Evolutionary conservation across 2,888 invertebrate species (phyloP).

Genomic region (Odontocerum albicorne): DNA sequence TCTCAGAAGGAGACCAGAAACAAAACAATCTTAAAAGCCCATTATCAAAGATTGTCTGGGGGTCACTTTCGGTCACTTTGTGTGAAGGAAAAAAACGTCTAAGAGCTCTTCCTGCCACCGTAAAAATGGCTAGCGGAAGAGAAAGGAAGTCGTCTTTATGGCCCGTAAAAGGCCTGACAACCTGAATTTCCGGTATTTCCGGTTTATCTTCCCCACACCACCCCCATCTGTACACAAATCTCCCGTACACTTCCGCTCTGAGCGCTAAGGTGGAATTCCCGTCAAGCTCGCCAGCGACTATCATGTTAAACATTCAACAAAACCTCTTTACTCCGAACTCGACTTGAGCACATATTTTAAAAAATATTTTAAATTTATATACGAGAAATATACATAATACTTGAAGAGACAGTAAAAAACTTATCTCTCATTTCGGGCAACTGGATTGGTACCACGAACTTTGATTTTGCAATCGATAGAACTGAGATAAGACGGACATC

Average conservation of each 20-base stretch:
- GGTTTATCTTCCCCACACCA: slow-evolving; percentile 7
- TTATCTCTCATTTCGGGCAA: too few relatives aligned
- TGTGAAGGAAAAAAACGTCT: slow-evolving; percentile 2
- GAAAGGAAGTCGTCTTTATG: slow-evolving; percentile 28
- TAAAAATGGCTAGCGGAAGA: slow-evolving; percentile 21
- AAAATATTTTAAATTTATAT: too few relatives aligned
- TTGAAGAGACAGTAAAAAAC: too few relatives aligned
- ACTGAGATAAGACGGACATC: too few relatives aligned
- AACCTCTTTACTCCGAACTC: too few relatives aligned
- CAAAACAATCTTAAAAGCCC: neutral
- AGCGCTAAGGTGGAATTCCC: slow-evolving; percentile 19
- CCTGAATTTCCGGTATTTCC: slow-evolving; percentile 30
- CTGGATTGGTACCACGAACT: too few relatives aligned
- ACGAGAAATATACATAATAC: too few relatives aligned
- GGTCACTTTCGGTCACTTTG: slow-evolving; percentile 10
- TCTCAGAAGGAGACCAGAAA: too few relatives aligned
- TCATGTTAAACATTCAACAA: too few relatives aligned
- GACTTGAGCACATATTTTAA: too few relatives aligned
- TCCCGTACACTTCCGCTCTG: neutral
- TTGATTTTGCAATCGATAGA: too few relatives aligned
- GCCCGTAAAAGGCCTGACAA: slow-evolving; percentile 33
- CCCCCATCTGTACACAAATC: neutral
- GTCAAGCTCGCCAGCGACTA: too few relatives aligned
- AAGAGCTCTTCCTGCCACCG: slow-evolving; percentile 19
- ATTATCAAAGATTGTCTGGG: neutral